Evolutionary conservation across 1,140 invertebrate species (phyloP).

Genomic region (Brachionus angularis): DNA sequence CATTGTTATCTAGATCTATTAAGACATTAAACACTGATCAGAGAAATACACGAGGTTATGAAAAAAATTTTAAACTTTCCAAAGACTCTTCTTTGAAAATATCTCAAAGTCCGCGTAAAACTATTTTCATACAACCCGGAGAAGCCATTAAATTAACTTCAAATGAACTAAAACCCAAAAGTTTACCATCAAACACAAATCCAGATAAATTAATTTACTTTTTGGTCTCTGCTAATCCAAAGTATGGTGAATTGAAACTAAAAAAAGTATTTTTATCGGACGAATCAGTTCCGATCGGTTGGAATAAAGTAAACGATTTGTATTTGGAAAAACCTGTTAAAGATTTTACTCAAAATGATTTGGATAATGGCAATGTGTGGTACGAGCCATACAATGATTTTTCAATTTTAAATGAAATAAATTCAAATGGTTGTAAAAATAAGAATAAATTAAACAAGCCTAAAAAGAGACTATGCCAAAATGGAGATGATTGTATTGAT

Average conservation of each 20-base stretch:
- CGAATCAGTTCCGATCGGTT: neutral
- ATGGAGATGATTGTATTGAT: too few relatives aligned
- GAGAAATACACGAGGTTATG: neutral
- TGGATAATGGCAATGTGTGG: constrained; percentile 42
- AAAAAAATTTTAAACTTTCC: neutral
- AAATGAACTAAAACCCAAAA: constrained; percentile 19
- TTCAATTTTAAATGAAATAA: too few relatives aligned
- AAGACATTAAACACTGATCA: constrained; percentile 9
- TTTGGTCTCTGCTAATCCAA: constrained; percentile 9
- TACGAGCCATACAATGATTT: constrained; percentile 30
- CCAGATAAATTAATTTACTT: constrained; percentile 14
- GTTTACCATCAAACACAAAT: neutral
- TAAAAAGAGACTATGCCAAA: too few relatives aligned
- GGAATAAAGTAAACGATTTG: constrained; percentile 26
- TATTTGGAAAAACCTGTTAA: neutral
- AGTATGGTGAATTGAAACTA: constrained; percentile 32
- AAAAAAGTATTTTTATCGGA: neutral
- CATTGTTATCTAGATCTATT: neutral
- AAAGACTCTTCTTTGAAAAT: too few relatives aligned
- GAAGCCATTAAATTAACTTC: constrained; percentile 28
- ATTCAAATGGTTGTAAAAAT: too few relatives aligned
- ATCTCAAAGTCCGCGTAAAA: neutral
- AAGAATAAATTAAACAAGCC: too few relatives aligned
- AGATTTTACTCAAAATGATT: constrained; percentile 33
- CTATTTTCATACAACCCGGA: constrained; percentile 23